Percentiles rank a stretch among this genome's conserved stretches.
Conservation (phyloP, 1,140 invertebrate genomes). For the Trichoplusia ni region DNA sequence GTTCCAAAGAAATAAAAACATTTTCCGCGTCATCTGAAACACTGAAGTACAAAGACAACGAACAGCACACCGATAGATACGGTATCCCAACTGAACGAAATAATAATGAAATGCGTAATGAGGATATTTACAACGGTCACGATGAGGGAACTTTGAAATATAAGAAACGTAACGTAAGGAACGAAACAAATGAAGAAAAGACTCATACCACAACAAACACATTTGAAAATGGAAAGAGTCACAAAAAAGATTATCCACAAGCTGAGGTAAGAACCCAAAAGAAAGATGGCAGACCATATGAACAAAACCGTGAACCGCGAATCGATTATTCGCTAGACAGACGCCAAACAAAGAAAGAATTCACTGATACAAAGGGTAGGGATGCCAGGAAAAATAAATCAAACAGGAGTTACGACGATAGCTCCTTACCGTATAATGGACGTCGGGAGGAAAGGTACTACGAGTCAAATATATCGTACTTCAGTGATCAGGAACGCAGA, state of each 20-base stretch:
- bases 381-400: slow-evolving; percentile 69
- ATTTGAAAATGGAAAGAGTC: slow-evolving; percentile 62
- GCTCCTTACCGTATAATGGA: slow-evolving; percentile 72
- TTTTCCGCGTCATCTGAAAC: slow-evolving; percentile 79
- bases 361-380: slow-evolving; percentile 59
- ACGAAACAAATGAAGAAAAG: slow-evolving; percentile 74
- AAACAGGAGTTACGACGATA: slow-evolving; percentile 75
- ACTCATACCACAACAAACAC: slow-evolving; percentile 57
- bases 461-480: slow-evolving; percentile 75
- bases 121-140: slow-evolving; percentile 63
- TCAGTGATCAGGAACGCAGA: slow-evolving; percentile 80
- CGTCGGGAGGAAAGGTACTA: slow-evolving; percentile 81
- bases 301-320: slow-evolving; percentile 59
- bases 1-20: slow-evolving; percentile 79
- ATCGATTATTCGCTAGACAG: slow-evolving; percentile 77
- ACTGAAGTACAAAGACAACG: slow-evolving; percentile 76
- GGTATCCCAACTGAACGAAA: slow-evolving; percentile 69
- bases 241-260: slow-evolving; percentile 69
- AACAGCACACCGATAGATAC: slow-evolving; percentile 68
- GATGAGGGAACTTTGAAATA: slow-evolving; percentile 79
- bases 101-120: slow-evolving; percentile 63
- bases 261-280: slow-evolving; percentile 65
- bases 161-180: no score
- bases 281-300: slow-evolving; percentile 61
- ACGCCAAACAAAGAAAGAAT: slow-evolving; percentile 67